phyloP scores from a whole-genome alignment of 2,113 vertebrate genomes.

The Ptilonorhynchus violaceus region DNA sequence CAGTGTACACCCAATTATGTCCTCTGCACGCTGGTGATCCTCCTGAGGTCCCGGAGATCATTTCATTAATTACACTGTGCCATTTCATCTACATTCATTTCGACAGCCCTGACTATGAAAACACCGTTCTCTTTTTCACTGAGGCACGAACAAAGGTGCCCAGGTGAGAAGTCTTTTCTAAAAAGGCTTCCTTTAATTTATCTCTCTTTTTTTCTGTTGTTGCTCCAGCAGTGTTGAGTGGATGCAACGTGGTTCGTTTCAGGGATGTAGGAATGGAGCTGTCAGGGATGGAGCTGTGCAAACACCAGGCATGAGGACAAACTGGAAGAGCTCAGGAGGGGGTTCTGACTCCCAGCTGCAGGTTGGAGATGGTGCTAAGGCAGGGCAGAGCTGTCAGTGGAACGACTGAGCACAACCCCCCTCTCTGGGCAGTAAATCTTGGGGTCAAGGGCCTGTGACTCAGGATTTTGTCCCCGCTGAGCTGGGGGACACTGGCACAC shows the following conservation, averaged over 20 bases:
- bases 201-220: not conserved
- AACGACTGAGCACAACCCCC: not conserved
- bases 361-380: not conserved
- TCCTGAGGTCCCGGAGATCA: not conserved
- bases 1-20: not conserved
- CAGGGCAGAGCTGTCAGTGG: not conserved
- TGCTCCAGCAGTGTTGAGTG: not conserved
- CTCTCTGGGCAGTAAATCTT: not conserved
- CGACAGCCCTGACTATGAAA: not conserved
- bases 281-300: not conserved
- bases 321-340: not conserved
- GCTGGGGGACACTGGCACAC: not conserved
- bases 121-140: not conserved
- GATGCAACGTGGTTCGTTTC: not conserved
- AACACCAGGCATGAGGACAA: not conserved
- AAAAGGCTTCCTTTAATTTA: not conserved
- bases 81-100: not conserved
- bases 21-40: not conserved
- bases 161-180: not conserved
- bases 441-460: not conserved
- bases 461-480: not conserved
- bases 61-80: constrained; percentile 9
- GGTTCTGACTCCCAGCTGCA: not conserved
- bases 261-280: not conserved
- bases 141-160: not conserved